Base-by-base conservation (phyloP, 2,888 invertebrate genomes). In the Pelosia muscerda region DNA sequence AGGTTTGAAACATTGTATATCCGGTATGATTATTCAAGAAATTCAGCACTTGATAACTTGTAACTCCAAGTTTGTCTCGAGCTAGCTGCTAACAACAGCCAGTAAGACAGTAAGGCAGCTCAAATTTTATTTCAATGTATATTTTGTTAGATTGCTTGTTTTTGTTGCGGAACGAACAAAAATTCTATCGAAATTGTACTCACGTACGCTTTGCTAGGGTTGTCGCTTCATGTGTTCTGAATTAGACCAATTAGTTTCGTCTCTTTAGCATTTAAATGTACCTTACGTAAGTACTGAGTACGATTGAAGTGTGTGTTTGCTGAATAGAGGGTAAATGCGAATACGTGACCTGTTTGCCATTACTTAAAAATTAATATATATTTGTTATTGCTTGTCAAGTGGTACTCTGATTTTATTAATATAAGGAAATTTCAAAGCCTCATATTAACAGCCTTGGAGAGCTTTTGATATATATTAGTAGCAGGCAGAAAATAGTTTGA, bases 181-280 rank as follows among this genome's bases (percentile, higher is more conserved):
- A 79, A 80, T 73, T 54, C 62, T 56, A 11, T 66, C 66, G 55
- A 53, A 70, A 81, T 81, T 81, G 78, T 19, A 19, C 60, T 76
- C 82, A 82, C 81, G 82, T 79, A 70, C 38, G 63, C 59, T 66
- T 53, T 23, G 54, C 68, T 67, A 71, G 68, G 74, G 77, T 65
- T 77, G 79, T 64, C 72, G 71, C 57, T 73, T 72, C 65, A 64
- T 73, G 63, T 64, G 61, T 65, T 63, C 70, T 26, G 76, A 71
- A 81, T 80, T 77, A 76, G 70, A 71, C 66, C 73, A 81, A 76
- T 80, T 79, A 72, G 73, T 72, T 66, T 64, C 22, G 25, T 64
- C 68, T 71, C 54, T 68, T 65, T 58, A 57, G 22, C 66, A 68
- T 72, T 66, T 57, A 49, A 67, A 57, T 56, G 57, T 62, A 31